phyloP scores from a whole-genome alignment of 2,888 invertebrate species.

The Drosophila cracens region DNA sequence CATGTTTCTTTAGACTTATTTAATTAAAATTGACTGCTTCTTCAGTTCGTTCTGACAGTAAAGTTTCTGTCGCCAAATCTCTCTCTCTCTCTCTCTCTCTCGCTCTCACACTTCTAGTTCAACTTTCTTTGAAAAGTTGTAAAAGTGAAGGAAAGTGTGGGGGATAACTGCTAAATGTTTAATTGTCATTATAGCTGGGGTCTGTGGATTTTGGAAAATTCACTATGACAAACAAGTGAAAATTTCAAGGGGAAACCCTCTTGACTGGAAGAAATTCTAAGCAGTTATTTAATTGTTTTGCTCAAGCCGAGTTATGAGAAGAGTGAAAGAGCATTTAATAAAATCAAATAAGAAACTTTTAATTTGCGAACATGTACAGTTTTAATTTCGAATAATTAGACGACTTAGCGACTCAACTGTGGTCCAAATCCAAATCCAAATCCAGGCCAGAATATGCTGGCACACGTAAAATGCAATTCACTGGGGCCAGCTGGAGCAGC shows the following conservation, averaged over 20 bases:
- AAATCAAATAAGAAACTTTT: not conserved
- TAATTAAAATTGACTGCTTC: slow-evolving; percentile 25
- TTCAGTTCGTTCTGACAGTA: not conserved
- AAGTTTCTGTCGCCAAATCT: not conserved
- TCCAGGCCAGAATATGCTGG: slow-evolving; percentile 22
- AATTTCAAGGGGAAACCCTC: not conserved
- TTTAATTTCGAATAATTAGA: slow-evolving; percentile 38
- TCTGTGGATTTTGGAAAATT: not conserved
- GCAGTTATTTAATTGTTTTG: not conserved
- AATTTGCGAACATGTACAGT: not conserved
- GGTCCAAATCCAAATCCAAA: slow-evolving; percentile 5
- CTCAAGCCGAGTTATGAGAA: not conserved
- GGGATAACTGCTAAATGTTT: not conserved
- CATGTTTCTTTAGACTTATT: not conserved
- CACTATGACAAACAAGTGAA: not conserved
- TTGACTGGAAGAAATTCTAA: not conserved
- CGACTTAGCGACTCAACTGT: slow-evolving; percentile 24
- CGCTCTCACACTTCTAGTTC: not conserved
- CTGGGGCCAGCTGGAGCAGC: not conserved
- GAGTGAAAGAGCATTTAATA: not conserved
- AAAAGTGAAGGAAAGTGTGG: not conserved
- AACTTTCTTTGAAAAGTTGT: slow-evolving; percentile 1
- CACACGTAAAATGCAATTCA: slow-evolving; percentile 27
- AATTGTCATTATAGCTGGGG: not conserved
- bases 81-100: not conserved